Evolutionary conservation across 2,888 invertebrate genomes (phyloP).

Genomic region (Lingula anatina): DNA sequence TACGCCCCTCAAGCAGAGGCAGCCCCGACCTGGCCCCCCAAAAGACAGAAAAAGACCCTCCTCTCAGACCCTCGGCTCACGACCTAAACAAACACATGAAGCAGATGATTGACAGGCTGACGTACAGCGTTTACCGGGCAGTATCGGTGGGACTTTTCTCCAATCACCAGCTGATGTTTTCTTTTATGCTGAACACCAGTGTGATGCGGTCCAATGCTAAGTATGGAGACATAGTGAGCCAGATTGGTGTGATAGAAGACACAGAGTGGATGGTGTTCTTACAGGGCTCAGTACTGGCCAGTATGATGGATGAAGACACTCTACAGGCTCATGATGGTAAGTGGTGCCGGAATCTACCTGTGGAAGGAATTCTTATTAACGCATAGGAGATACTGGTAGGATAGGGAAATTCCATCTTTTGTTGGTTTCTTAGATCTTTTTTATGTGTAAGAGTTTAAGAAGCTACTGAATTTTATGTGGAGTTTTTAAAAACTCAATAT

Average conservation of each 20-base stretch:
- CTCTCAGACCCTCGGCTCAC: neutral
- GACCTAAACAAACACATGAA: slow-evolving; percentile 6
- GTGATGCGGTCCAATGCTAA: slow-evolving; percentile 37
- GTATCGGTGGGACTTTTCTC: slow-evolving; percentile 49
- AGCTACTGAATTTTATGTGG: too few species aligned
- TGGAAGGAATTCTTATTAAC: too few species aligned
- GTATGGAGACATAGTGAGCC: slow-evolving; percentile 20
- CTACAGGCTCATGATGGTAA: slow-evolving; percentile 33
- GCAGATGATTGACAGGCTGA: slow-evolving; percentile 27
- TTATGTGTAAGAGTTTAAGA: too few species aligned
- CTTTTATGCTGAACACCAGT: slow-evolving; percentile 45
- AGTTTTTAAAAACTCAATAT: too few species aligned
- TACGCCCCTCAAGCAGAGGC: slow-evolving; percentile 1
- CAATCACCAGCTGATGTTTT: slow-evolving; percentile 49
- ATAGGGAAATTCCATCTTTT: too few species aligned
- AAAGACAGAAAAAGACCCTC: neutral
- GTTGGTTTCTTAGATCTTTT: too few species aligned
- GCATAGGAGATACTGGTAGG: too few species aligned
- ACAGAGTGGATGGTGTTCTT: slow-evolving; percentile 46
- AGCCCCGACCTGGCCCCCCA: neutral
- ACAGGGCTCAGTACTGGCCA: slow-evolving; percentile 43
- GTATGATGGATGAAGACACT: slow-evolving; percentile 33
- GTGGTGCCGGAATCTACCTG: too few species aligned
- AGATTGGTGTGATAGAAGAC: slow-evolving; percentile 24
- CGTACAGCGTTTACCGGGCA: slow-evolving; percentile 41